Evolutionary conservation across 2,113 vertebrate species (phyloP), one percentile per base, ranked within the genome.

Genomic region (Manacus vitellinus): DNA sequence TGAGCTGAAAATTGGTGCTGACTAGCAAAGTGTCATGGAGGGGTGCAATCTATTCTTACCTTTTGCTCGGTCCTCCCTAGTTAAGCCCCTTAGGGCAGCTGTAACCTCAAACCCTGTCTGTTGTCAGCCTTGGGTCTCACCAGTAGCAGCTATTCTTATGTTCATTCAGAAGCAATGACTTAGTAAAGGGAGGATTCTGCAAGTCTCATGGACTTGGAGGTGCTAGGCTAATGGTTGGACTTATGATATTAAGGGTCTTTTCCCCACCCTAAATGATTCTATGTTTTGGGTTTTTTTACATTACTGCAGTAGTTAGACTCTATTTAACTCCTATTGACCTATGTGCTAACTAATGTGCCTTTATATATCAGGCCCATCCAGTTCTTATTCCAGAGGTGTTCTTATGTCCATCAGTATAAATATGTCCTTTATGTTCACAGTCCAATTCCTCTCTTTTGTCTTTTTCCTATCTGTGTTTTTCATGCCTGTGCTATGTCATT

Each of bases 401-500:
- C 56, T 87, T 73, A 20, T 70, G 63, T 51, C 79, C 4, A 1
- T 83, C 59, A 49, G 28, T 70, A 70, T 77, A 92, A 93, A 85
- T 73, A 76, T 49, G 33, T 39, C 9, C 43, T 63, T 91, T 74
- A 73, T 47, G 9, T 80, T 85, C 66, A 85, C 28, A 55, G 62
- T 21, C 39, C 22, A 84, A 17, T 77, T 83, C 46, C 51, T 49
- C 23, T 54, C 71, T 77, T 76, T 86, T 89, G 55, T 95, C 46
- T 92, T 92, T 86, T 70, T 70, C 47, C 52, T 86, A 8, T 81
- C 79, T 62, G 25, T 30, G 6, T 43, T 92, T 94, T 90, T 92
- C 74, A 76, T 73, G 58, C n/a, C 51, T 70, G 75, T 81, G 55
- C 82, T 96, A 24, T 84, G 59, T 77, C 22, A 92, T 86, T 96